Base-by-base conservation (phyloP, 2,888 invertebrate species). In the Drosophila robusta region DNA sequence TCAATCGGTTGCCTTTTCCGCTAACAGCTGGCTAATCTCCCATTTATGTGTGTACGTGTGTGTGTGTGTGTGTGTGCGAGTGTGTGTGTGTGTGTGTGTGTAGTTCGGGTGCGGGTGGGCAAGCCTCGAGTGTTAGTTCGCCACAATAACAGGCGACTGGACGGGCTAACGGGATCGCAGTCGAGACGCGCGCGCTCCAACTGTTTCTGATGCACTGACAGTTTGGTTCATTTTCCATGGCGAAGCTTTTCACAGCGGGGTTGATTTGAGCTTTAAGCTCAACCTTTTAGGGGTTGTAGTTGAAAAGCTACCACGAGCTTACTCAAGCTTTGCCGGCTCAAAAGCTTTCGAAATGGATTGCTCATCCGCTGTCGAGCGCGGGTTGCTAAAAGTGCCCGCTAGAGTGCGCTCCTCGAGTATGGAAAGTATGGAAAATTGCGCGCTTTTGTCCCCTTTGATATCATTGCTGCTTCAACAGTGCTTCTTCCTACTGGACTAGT, bases 21-120 rank as follows among this genome's bases (percentile, higher is more conserved):
- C 61, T 63, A 75, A 78, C 83, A 83, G 83, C 83, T 83, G 83
- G 76, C 51, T 64, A 74, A 66, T 75, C 62, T 58, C 52, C 56
- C 50, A 36, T 47, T 14, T 57, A 50, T 58, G 54, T 39, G 16
- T 54, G 11, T 3, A 1, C 16, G 9, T 14, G 29, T 11, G 29
- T 24, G 22, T 11, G 44, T 42, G 39, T 42, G 12, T 22, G 42
- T 39, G 41, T 8, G 49, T 38, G 34, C 36, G 52, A 22, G 50
- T 46, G 44, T n/a, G 9, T 14, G 29, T 11, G 29, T 24, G 22
- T 11, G 44, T 42, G 39, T 42, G 12, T 22, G 42, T 39, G 41
- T 8, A n/a, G n/a, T n/a, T 42, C 62, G 51, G 41, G 50, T 44
- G 34, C 36, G 52, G 29, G 50, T 46, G 44, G 32, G 34, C 42